These are phyloP conservation scores for Zaprionus taronus DNA, from an alignment of 1,140 invertebrate species.

Conservation along the genomic window DNA sequence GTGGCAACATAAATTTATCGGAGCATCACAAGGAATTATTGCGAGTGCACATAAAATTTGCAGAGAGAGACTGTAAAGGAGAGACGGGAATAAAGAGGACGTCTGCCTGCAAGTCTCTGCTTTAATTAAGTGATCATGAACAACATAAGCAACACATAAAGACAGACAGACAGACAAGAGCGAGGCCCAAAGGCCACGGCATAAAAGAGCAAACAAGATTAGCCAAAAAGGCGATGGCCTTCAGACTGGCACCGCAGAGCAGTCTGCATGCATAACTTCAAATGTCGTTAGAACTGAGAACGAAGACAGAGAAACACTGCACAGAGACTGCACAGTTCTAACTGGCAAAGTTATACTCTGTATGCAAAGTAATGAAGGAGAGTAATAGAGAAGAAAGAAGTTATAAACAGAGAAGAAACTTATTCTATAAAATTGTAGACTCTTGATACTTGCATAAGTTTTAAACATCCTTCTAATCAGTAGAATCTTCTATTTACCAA, in stretches of 20 bases:
- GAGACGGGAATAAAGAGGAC: not conserved
- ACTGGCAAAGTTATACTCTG: not conserved
- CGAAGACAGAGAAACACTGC: conserved; percentile 5
- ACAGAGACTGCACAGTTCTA: not conserved
- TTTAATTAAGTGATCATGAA: conserved; percentile 82
- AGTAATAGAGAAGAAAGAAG: not conserved
- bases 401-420: not conserved
- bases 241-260: conserved; percentile 10
- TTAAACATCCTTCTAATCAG: fast-evolving
- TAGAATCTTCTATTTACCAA: not conserved
- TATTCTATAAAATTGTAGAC: too few relatives aligned
- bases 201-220: conserved; percentile 69
- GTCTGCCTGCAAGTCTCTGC: conserved; percentile 21
- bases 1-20: conserved; percentile 76
- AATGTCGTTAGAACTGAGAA: conserved; percentile 73
- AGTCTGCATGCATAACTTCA: conserved; percentile 54
- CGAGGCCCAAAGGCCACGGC: conserved; percentile 51
- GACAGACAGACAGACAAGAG: conserved; percentile 17
- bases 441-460: not conserved
- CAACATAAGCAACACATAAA: conserved; percentile 59
- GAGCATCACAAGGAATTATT: conserved; percentile 50
- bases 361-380: not conserved
- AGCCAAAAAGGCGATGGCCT: conserved; percentile 59
- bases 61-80: not conserved
- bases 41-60: conserved; percentile 26